Conservation (phyloP, 2,113 vertebrate species). For the Arvicanthis niloticus region DNA sequence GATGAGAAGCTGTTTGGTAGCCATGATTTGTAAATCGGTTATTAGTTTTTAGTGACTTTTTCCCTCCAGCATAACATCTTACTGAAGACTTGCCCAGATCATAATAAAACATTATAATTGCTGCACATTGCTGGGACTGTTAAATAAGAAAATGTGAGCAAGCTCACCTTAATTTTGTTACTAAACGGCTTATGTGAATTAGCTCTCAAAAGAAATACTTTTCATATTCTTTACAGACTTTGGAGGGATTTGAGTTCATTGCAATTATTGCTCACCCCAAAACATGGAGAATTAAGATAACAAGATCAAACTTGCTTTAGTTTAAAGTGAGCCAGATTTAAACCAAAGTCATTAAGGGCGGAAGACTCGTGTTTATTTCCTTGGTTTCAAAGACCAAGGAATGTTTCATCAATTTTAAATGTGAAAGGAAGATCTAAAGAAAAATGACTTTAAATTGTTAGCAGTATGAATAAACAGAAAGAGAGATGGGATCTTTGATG, state of each 20-base stretch:
- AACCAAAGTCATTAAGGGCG: conserved; percentile 66
- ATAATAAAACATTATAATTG: neutral
- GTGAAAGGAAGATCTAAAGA: neutral
- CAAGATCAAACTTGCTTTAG: conserved; percentile 71
- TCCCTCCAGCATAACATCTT: conserved; percentile 28
- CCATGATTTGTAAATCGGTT: neutral
- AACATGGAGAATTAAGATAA: conserved; percentile 29
- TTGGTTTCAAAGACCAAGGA: conserved; percentile 62
- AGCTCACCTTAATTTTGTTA: neutral
- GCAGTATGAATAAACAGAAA: neutral
- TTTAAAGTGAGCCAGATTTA: conserved; percentile 64
- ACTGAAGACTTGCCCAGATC: neutral
- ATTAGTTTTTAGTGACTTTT: conserved; percentile 45
- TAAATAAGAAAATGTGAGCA: neutral
- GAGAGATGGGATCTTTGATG: neutral
- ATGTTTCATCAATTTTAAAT: conserved; percentile 50
- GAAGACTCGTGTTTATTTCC: conserved; percentile 60
- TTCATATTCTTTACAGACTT: conserved; percentile 33
- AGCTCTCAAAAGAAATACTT: neutral
- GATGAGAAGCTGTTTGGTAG: neutral
- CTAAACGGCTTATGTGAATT: neutral
- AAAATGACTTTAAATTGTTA: conserved; percentile 56
- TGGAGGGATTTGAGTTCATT: conserved; percentile 49
- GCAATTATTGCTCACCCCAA: conserved; percentile 67
- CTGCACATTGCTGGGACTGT: neutral